Evolutionary conservation across 2,888 invertebrate species (phyloP).

Genomic region (Thelaira solivaga): DNA sequence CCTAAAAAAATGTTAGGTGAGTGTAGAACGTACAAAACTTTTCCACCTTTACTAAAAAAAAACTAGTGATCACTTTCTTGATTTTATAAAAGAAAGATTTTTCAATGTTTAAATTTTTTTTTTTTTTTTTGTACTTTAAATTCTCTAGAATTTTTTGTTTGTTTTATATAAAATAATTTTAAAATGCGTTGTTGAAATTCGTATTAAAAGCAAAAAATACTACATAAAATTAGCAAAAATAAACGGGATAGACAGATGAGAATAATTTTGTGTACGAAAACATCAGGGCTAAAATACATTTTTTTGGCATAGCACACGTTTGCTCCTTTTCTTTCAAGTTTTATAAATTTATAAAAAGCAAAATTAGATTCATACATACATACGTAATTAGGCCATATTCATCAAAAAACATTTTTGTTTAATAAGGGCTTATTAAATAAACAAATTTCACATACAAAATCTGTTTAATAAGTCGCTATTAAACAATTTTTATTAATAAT

Average conservation of each 20-base stretch:
- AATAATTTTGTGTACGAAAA: constrained; percentile 12
- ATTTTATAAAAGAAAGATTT: constrained; percentile 16
- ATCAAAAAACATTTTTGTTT: no score
- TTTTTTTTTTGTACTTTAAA: neutral
- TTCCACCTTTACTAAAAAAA: neutral
- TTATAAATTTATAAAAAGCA: neutral
- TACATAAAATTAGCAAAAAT: neutral
- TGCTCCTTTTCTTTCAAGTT: neutral
- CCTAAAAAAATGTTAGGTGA: constrained; percentile 81
- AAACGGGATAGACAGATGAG: neutral
- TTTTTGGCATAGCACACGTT: constrained; percentile 47
- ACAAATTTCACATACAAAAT: no score
- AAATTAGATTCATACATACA: constrained; percentile 20
- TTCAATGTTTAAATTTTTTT: no score
- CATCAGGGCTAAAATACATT: constrained; percentile 16
- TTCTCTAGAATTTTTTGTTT: neutral
- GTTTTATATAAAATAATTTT: neutral
- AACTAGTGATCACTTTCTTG: constrained; percentile 55
- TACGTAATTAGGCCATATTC: no score
- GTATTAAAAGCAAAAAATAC: constrained; percentile 11
- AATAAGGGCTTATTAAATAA: no score
- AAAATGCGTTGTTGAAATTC: constrained; percentile 51
- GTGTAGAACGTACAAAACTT: constrained; percentile 54
- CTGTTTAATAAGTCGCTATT: no score
- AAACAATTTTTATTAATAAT: no score